phyloP scores from a whole-genome alignment of 2,797 vertebrate species.

The Microctenopoma stevenorrisi region DNA sequence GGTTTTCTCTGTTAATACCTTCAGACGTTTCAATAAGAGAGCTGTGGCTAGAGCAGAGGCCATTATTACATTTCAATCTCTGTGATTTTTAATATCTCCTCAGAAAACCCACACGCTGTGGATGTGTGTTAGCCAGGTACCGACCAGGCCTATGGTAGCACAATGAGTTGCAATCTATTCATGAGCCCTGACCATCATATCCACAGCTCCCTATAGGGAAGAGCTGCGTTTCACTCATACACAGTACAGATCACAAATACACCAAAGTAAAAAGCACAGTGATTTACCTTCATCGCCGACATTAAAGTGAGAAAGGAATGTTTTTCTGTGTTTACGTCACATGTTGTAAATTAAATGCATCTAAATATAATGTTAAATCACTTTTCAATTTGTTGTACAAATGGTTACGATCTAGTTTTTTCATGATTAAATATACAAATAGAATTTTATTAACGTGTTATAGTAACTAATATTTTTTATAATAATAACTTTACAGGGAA shows the following conservation, averaged over 20 bases:
- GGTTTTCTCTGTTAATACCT: conserved; percentile 86
- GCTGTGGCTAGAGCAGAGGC: conserved; percentile 68
- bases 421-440: neutral
- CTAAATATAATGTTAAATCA: neutral
- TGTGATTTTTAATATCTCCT: conserved; percentile 83
- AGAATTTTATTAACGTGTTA: neutral
- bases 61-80: conserved; percentile 82
- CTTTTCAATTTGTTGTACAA: neutral
- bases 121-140: conserved; percentile 64
- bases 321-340: neutral
- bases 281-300: conserved; percentile 6
- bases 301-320: neutral
- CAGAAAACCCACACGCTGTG: conserved; percentile 70
- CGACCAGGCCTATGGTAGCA: conserved; percentile 46
- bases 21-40: conserved; percentile 84
- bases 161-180: conserved; percentile 62
- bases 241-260: conserved; percentile 10
- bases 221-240: conserved; percentile 21
- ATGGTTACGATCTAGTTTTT: neutral
- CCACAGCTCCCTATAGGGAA: conserved; percentile 18
- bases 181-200: conserved; percentile 46
- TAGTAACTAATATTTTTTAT: neutral
- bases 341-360: neutral
- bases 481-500: neutral
- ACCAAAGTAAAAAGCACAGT: neutral